These are phyloP conservation scores for Eupithecia exiguata DNA, from an alignment of 2,888 invertebrate species.

Conservation along the genomic window DNA sequence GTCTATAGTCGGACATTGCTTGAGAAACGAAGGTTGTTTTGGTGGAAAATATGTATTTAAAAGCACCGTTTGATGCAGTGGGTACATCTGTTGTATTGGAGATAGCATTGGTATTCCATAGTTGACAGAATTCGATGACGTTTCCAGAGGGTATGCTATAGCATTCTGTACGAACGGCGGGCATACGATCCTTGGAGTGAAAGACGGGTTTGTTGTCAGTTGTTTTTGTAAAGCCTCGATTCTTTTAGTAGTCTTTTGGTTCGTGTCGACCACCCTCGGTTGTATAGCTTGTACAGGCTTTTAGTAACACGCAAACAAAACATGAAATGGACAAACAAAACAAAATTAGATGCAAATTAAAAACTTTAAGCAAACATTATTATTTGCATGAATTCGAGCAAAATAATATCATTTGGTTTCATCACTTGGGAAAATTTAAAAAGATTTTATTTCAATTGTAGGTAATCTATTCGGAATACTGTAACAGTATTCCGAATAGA, in stretches of 20 bases:
- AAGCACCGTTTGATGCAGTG: conserved; percentile 74
- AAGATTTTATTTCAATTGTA: not conserved
- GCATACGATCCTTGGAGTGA: conserved; percentile 76
- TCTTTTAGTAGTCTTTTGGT: conserved; percentile 66
- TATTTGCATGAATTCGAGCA: not conserved
- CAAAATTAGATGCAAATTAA: conserved; percentile 69
- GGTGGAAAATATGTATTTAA: conserved; percentile 74
- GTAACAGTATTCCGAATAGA: no score
- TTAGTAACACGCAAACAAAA: conserved; percentile 64
- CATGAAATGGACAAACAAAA: conserved; percentile 67
- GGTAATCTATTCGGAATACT: not conserved
- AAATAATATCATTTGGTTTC: conserved; percentile 22
- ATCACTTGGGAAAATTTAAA: not conserved
- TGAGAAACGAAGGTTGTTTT: conserved; percentile 73
- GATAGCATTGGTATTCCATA: conserved; percentile 75
- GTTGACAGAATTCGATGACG: conserved; percentile 53
- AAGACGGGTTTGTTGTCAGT: conserved; percentile 78
- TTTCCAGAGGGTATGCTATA: conserved; percentile 59
- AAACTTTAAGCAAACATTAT: conserved; percentile 50
- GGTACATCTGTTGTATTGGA: conserved; percentile 77
- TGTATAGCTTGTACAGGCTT: conserved; percentile 85
- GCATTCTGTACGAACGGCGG: conserved; percentile 77
- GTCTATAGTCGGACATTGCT: conserved; percentile 74
- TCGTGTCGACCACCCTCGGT: conserved; percentile 79
- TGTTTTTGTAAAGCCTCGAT: conserved; percentile 77